A percentile compares a stretch with the other conserved stretches of the same genome.
These are phyloP conservation scores for Siphlonurus alternatus DNA, from an alignment of 2,888 invertebrate species.

Conservation along the genomic window DNA sequence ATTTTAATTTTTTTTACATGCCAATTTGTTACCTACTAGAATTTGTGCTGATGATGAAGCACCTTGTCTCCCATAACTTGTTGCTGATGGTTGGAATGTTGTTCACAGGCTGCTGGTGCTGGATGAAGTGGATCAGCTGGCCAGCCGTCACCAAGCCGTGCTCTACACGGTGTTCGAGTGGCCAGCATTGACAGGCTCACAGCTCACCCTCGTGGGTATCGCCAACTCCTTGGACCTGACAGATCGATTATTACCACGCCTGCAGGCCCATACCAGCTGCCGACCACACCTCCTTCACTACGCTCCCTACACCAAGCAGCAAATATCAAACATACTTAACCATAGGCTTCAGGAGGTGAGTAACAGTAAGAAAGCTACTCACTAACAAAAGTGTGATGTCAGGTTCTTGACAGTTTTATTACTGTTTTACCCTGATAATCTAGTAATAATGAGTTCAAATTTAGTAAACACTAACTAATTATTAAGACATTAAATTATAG, in stretches of 20 bases:
- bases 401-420: too few relatives aligned
- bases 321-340: constrained; percentile 74
- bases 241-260: constrained; percentile 69
- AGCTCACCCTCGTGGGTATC: constrained; percentile 71
- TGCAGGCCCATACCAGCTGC: constrained; percentile 58
- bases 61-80: too few relatives aligned
- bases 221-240: constrained; percentile 94
- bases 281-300: constrained; percentile 73
- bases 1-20: neutral
- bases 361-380: too few relatives aligned
- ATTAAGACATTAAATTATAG: too few relatives aligned
- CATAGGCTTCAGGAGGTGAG: constrained; percentile 46
- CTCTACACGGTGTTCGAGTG: constrained; percentile 89
- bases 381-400: too few relatives aligned
- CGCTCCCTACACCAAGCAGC: constrained; percentile 76
- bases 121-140: constrained; percentile 89
- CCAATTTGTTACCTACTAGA: neutral
- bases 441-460: too few relatives aligned
- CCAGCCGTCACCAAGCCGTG: constrained; percentile 56
- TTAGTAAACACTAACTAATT: too few relatives aligned
- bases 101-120: constrained; percentile 53
- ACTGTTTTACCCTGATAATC: too few relatives aligned
- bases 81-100: too few relatives aligned
- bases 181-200: constrained; percentile 53
- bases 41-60: too few relatives aligned